Base-by-base conservation (phyloP, 2,888 invertebrate genomes). In the Archips crataeganus region DNA sequence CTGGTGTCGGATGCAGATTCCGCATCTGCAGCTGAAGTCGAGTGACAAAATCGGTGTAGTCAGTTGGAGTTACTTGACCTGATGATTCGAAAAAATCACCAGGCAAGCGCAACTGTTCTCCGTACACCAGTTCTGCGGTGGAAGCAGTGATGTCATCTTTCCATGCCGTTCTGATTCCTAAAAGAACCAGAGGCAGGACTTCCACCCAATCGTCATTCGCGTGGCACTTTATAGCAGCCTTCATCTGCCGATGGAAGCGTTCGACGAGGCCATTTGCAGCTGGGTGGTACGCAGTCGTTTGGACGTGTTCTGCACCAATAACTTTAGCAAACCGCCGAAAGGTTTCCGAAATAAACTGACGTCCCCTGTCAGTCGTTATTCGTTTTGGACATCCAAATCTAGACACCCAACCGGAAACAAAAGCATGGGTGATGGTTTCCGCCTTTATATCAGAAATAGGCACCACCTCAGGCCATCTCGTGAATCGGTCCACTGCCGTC, bases 241-340 rank as follows among this genome's bases (percentile, higher is more conserved):
- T 68, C 60, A 90, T 76, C 3, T 82, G 78, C 1, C 88, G 76
- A 75, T 91, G 89, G 68, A 82, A 84, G 4, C 88, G 75, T 75
- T 91, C 88, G 3, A 91, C 81, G 49, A 88, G 77, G 0, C 88
- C 89, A 68, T 92, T 90, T 0, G 85, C 75, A 54, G 84, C 80
- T 2, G 70, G 74, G 10, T 74, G 74, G 51, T 74, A 74, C 1
- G 74, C 70, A 13, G 74, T 74, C 4, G 70, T 74, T 3, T 23
- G 59, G 0, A 23, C 8, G 47, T 70, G 70, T 3, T 70, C 34
- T 2, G 57, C 15, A 9, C 74, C 74, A 1, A 59, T 39, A 2
- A 70, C 36, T n/a, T 8, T 23, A 2, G 70, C 39, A 13, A 70
- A 39, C 0, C 13, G 3, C 23, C 65, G 13, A 39, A 74, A 70